Conservation (phyloP, 2,888 invertebrate genomes). For the Tolmerus cingulatus region DNA sequence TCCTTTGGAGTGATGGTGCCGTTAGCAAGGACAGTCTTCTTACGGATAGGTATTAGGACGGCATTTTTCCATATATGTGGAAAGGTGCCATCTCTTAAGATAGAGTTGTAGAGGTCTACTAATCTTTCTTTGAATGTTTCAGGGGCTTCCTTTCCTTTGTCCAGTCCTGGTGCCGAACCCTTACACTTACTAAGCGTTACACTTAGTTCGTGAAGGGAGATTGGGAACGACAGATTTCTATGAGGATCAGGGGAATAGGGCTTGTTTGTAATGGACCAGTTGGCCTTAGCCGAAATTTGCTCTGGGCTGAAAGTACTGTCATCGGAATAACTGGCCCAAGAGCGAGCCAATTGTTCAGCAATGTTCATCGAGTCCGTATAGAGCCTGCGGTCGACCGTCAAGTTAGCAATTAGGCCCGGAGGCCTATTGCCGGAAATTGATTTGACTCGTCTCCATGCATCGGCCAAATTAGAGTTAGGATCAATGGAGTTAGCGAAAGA, state of each 20-base stretch:
- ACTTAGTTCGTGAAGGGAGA: background rate
- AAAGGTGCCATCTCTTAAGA: too few relatives aligned
- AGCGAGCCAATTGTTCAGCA: background rate
- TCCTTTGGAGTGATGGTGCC: too few relatives aligned
- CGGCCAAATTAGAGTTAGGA: background rate
- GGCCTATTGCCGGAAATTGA: background rate
- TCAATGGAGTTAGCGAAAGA: background rate
- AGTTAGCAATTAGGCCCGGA: background rate
- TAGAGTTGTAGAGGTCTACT: background rate
- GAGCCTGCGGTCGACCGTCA: background rate
- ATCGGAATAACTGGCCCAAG: background rate
- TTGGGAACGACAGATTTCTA: background rate
- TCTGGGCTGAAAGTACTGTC: background rate
- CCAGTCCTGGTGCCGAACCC: background rate
- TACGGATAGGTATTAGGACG: background rate
- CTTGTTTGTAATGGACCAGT: background rate
- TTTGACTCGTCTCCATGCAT: background rate
- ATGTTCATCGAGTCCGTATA: background rate
- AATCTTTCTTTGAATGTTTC: background rate
- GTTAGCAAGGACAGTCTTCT: background rate
- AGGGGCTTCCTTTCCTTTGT: background rate
- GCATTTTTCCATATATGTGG: too few relatives aligned
- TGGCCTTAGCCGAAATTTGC: background rate
- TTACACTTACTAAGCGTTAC: background rate
- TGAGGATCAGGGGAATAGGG: background rate